Evolutionary conservation across 2,113 vertebrate genomes (phyloP).

Genomic region (Thymallus thymallus): DNA sequence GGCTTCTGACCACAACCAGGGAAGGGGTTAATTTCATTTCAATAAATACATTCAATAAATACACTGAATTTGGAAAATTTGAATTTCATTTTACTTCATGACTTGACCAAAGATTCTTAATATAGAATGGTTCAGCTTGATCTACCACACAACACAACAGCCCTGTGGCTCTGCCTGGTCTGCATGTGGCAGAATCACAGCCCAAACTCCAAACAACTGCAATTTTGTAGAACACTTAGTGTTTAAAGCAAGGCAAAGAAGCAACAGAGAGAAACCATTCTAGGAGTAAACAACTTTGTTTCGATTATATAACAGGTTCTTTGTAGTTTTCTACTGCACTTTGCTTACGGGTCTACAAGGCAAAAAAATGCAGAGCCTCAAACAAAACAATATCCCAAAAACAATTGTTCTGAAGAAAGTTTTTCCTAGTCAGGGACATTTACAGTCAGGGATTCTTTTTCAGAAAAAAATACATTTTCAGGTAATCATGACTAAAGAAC

Average conservation of each 20-base stretch:
- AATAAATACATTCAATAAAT: no score
- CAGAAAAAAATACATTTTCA: neutral
- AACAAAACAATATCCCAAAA: neutral
- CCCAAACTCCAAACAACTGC: neutral
- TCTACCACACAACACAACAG: no score
- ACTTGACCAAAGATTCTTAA: no score
- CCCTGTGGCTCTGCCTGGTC: no score
- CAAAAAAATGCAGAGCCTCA: no score
- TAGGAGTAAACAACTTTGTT: neutral
- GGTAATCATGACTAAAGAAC: neutral
- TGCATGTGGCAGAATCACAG: neutral
- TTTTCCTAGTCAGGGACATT: neutral
- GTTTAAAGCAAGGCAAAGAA: neutral
- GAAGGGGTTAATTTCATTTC: no score
- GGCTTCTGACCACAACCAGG: no score
- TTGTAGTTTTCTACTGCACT: neutral
- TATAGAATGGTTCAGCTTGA: no score
- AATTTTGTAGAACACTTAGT: neutral
- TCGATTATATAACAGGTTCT: neutral
- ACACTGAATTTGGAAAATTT: no score
- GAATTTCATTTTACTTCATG: no score
- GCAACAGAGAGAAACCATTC: neutral
- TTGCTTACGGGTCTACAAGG: no score
- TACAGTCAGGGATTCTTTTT: neutral
- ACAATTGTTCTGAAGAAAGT: neutral